Evolutionary conservation across 2,888 invertebrate species (phyloP), one percentile per base, ranked within the genome.

Genomic region (Melanostoma scalare): DNA sequence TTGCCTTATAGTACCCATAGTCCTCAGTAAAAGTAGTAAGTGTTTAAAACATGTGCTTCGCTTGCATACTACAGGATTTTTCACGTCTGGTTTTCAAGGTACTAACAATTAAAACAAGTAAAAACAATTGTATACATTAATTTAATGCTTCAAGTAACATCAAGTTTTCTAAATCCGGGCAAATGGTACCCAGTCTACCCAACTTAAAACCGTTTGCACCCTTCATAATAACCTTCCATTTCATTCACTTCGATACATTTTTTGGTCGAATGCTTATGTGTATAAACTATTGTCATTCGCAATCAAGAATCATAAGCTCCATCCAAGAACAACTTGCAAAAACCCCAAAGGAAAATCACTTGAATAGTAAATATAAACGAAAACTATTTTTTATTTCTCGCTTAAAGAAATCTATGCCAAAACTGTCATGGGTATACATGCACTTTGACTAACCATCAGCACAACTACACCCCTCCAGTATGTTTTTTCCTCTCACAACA

Each of bases 181-280:
- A 20, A 20, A 20, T 20, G 20, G 20, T 20, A 20, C 20, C 20
- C 20, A 1, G 10, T 6, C 6, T 60, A 8, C n/a, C 46, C 6
- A 6, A 3, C n/a, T 10, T 44, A 10, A 30, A 48, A 20, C 9
- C 38, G 56, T 52, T 9, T 20, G 20, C 20, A 67, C 75, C 60
- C 53, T 60, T 35, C 38, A 2, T 4, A 65, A 33, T 42, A 44
- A 38, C 65, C 40, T 67, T 74, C 50, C 6, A 58, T 40, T 50
- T 31, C 31, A 63, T 56, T 60, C 44, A 46, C 6, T 53, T 63
- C 42, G 9, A 42, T 60, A 30, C 38, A 53, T 74, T 67, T 67
- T 46, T 35, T 44, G 42, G 46, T n/a, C 20, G 48, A 76, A 68
- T 61, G 61, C 61, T 76, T 61, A 38, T 76, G 55, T 53, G 69